Percentiles rank a stretch among this genome's conserved stretches.
Evolutionary conservation across 2,797 vertebrate species (phyloP).

Genomic region (Onychomys torridus): DNA sequence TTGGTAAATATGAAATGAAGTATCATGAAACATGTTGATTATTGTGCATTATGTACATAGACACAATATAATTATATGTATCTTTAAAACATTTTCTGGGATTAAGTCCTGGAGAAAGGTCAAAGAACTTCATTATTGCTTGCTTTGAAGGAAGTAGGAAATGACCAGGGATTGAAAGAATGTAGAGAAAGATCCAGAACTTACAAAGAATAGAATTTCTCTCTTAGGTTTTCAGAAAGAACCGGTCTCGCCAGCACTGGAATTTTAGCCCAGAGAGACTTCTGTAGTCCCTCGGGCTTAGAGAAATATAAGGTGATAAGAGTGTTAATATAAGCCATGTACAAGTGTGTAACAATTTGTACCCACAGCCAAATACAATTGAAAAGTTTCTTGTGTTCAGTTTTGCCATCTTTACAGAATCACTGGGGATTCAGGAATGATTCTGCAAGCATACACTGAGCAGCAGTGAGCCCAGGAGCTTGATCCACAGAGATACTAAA

Average conservation of each 20-base stretch:
- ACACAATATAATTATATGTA: neutral
- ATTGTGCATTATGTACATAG: neutral
- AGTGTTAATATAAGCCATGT: neutral
- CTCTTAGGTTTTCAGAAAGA: neutral
- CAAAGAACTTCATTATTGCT: neutral
- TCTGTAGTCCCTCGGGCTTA: neutral
- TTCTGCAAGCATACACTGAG: neutral
- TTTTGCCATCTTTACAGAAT: neutral
- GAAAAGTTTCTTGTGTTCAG: neutral
- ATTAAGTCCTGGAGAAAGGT: neutral
- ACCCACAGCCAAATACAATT: neutral
- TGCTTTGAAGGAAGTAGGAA: neutral
- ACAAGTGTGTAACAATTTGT: neutral
- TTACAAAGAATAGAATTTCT: neutral
- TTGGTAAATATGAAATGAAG: neutral
- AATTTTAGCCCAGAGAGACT: neutral
- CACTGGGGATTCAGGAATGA: neutral
- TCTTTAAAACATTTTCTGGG: neutral
- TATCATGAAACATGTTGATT: neutral
- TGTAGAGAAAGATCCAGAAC: neutral
- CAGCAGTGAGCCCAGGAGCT: rapidly evolving
- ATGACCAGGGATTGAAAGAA: neutral
- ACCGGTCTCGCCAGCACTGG: neutral
- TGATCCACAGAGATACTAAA: neutral
- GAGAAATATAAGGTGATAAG: neutral